Evolutionary conservation across 37 sponge, comb jelly and placozoan species (phyloP), one percentile per base, ranked within the genome.

Genomic region (Lycopodina hypogea): DNA sequence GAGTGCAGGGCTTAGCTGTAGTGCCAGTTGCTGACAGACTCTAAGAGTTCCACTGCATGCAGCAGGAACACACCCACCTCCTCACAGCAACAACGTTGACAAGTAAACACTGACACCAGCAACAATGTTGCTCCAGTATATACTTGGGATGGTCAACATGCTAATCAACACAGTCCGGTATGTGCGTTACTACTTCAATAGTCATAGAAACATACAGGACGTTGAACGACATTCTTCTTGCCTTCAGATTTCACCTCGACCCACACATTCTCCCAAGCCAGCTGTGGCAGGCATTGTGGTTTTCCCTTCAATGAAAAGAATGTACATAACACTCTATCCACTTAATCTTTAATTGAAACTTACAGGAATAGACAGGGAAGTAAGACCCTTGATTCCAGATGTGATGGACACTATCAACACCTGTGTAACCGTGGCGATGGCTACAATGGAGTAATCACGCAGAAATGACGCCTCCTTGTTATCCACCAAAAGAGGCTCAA

Each of bases 391-490:
- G 19, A 90, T 34, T 36, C 12, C 68, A 37, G 90, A 86, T 0
- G 35, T 18, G 2, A 81, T 23, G 41, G 77, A 57, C 24, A 90
- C n/a, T 0, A 90, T 56, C 59, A 90, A 50, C 17, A 89, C 76
- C 81, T 88, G 79, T 15, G 89, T 83, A 51, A 88, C 89, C 40
- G 89, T 83, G n/a, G 89, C 89, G 4, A 88, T 36, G 37, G 88
- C 87, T 33, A 83, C 41, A 39, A 91, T 78, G 28, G 56, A 79
- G 39, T 50, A 75, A 29, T 75, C 72, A 58, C 78, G 75, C 32
- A 89, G 72, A 36, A 71, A 75, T 0, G 63, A 61, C 15, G 74
- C 64, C 48, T 84, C 82, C 30, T 56, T 69, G 21, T 81, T 59
- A 9, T 74, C 72, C 69, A 93, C 41, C 4, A 78, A 73, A 42